A percentile compares a stretch with the other conserved stretches of the same genome.
These are phyloP conservation scores for Drosophila chauvacae DNA, from an alignment of 1,140 invertebrate genomes.

Conservation along the genomic window DNA sequence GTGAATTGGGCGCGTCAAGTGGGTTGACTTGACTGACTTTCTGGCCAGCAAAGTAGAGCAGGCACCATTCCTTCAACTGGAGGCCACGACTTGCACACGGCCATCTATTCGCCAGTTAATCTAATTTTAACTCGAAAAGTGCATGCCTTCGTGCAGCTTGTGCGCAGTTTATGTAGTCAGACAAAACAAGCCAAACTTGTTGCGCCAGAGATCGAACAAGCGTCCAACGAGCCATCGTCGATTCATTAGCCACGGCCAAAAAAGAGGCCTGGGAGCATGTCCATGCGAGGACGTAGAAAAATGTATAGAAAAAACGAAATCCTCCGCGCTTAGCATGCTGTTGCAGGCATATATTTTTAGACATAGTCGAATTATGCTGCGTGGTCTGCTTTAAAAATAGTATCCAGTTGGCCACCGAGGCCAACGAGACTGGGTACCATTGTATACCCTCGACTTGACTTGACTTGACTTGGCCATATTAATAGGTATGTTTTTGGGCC, in stretches of 20 bases:
- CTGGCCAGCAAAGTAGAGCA: constrained; percentile 31
- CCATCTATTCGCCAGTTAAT: constrained; percentile 58
- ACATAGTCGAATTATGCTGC: constrained; percentile 62
- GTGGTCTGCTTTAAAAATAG: constrained; percentile 72
- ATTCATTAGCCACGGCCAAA: constrained; percentile 73
- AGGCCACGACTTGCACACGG: constrained; percentile 15
- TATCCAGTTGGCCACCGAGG: constrained; percentile 16
- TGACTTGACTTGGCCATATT: constrained; percentile 37
- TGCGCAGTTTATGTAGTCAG: constrained; percentile 33
- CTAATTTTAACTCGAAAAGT: constrained; percentile 76
- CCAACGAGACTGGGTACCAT: constrained; percentile 8
- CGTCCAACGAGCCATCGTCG: constrained; percentile 34
- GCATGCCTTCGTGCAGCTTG: constrained; percentile 39
- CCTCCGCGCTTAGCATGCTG: constrained; percentile 18
- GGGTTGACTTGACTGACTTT: constrained; percentile 8
- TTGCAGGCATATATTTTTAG: constrained; percentile 72
- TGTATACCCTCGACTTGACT: constrained; percentile 24
- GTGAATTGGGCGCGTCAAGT: constrained; percentile 10
- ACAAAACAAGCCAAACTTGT: constrained; percentile 71
- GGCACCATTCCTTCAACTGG: constrained; percentile 13
- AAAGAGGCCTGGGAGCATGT: constrained; percentile 43
- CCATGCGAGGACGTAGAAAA: constrained; percentile 55
- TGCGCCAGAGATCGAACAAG: constrained; percentile 55
- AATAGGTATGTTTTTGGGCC: constrained; percentile 42
- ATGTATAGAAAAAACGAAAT: constrained; percentile 51